Evolutionary conservation across 2,797 vertebrate species (phyloP).

Genomic region (Sibirionetta formosa): DNA sequence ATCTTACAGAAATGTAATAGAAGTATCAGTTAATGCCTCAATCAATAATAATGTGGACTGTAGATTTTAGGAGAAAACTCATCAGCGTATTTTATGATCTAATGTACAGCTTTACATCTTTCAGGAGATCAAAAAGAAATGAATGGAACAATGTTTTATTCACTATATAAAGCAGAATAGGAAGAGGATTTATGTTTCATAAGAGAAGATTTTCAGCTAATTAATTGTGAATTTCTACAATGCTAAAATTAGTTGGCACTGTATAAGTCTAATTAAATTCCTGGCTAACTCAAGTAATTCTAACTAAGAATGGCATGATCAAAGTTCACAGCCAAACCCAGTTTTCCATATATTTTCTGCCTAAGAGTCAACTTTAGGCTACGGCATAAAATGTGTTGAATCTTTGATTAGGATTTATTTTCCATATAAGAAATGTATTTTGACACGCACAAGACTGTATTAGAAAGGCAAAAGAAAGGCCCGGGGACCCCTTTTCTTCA

Average conservation of each 20-base stretch:
- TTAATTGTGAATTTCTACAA: constrained; percentile 30
- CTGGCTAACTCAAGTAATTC: background rate
- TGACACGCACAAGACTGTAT: background rate
- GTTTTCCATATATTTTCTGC: background rate
- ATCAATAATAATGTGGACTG: background rate
- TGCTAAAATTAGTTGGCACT: constrained; percentile 22
- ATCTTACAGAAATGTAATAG: background rate
- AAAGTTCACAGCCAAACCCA: background rate
- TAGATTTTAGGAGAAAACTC: constrained; percentile 13
- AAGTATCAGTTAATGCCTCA: constrained; percentile 12
- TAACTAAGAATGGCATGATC: background rate
- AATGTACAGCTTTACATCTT: background rate
- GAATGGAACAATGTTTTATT: background rate
- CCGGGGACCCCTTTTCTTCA: background rate
- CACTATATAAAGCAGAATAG: constrained; percentile 4
- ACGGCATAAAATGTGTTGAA: background rate
- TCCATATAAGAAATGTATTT: background rate
- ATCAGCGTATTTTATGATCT: background rate
- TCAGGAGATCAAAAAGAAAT: background rate
- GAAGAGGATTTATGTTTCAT: constrained; percentile 7
- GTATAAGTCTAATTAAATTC: constrained; percentile 18
- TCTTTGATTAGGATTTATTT: background rate
- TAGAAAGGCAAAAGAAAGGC: background rate
- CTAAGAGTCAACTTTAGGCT: background rate
- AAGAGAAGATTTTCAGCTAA: constrained; percentile 24